Percentiles rank a stretch among this genome's conserved stretches.
phyloP scores from a whole-genome alignment of 2,113 vertebrate genomes.

The Sorex fumeus region DNA sequence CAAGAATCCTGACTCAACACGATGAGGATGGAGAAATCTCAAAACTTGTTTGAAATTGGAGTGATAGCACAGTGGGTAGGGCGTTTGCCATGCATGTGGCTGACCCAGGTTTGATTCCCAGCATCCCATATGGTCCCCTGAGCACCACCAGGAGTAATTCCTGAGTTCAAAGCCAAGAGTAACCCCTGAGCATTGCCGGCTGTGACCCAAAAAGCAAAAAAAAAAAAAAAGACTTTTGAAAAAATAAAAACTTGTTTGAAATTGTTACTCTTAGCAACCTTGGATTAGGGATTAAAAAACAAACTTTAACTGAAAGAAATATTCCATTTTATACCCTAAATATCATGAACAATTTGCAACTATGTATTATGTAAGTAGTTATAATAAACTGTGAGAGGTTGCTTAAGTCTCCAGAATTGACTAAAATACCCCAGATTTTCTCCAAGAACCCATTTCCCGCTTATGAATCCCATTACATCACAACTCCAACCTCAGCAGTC shows the following conservation, averaged over 20 bases:
- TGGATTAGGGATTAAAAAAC: background rate
- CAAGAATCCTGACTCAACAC: background rate
- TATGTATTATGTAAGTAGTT: background rate
- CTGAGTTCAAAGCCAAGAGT: too few species aligned
- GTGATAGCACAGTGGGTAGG: too few species aligned
- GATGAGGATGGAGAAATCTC: background rate
- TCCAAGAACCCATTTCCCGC: background rate
- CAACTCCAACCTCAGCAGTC: background rate
- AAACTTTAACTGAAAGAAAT: conserved; percentile 44
- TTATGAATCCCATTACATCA: conserved; percentile 9
- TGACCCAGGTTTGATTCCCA: too few species aligned
- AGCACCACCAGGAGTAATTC: too few species aligned
- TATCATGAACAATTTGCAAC: background rate
- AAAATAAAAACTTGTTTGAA: conserved; percentile 41
- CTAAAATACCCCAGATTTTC: background rate
- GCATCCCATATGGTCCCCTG: too few species aligned
- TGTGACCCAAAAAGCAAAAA: too few species aligned
- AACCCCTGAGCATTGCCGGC: too few species aligned
- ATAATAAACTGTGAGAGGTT: background rate
- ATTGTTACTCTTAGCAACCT: background rate
- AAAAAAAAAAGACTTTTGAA: too few species aligned
- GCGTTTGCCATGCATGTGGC: too few species aligned
- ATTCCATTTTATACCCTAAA: background rate
- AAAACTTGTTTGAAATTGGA: conserved; percentile 20
- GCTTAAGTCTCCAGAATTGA: conserved; percentile 10